Evolutionary conservation across 2,888 invertebrate genomes (phyloP), one percentile per base, ranked within the genome.

Genomic region (Andrena haemorrhoa): DNA sequence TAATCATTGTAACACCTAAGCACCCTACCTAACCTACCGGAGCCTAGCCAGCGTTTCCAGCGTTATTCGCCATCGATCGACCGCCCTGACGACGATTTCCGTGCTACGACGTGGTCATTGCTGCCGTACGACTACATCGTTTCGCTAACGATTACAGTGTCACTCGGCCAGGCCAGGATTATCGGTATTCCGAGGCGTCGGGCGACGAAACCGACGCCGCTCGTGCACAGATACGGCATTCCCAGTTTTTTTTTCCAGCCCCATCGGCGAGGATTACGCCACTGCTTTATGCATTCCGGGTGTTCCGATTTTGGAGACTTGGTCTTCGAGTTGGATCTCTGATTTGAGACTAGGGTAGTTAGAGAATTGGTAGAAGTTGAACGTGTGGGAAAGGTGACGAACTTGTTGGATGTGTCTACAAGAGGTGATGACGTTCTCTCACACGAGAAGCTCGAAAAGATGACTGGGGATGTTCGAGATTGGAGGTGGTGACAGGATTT

Each of bases 1-100:
- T 93, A 93, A 93, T 93, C 93, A 93, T 93, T 93, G 93, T 93
- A 93, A 93, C 93, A 93, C 93, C 93, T 93, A 93, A 93, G 93
- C 92, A 92, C 92, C 92, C 91, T 90, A 91, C 92, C 92, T 91
- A 92, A 92, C 92, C 92, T 91, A 90, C 86, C 91, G 86, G 89
- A 89, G 88, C 90, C 90, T 90, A 89, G 88, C 89, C 90, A 90
- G 89, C 91, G 90, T 92, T 92, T 93, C 91, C 91, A 92, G 86
- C 92, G 89, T 92, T 92, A 85, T 84, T 85, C 89, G 80, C 87
- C 88, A 88, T 90, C 92, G 92, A 92, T 92, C 92, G 92, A 90
- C 91, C 89, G 88, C 83, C 80, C 88, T 87, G 83, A 88, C 91
- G 91, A 90, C 90, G 91, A 92, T 92, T 91, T 91, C 91, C 90